These are phyloP conservation scores for Epizoanthus scotinus DNA, from an alignment of 92 coral and sea anemone genomes.

Conservation along the genomic window DNA sequence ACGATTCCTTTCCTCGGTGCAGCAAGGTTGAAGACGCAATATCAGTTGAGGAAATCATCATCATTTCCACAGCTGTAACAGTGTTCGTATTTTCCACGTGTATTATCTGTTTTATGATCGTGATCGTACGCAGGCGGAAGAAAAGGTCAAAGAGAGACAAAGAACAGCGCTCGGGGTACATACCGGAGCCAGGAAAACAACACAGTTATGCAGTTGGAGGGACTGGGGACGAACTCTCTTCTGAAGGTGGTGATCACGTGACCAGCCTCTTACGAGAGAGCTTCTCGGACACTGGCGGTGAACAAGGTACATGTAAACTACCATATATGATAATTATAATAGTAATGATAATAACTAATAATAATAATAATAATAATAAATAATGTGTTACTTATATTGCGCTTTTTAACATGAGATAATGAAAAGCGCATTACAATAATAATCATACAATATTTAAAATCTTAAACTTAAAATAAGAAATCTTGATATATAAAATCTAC, in stretches of 20 bases:
- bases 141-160: neutral
- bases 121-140: slow-evolving; percentile 1
- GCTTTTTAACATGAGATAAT: too few relatives aligned
- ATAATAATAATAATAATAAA: too few relatives aligned
- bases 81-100: slow-evolving; percentile 13
- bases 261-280: neutral
- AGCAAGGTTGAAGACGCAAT: neutral
- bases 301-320: slow-evolving; percentile 6
- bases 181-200: neutral
- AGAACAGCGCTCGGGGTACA: neutral
- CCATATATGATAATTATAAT: too few relatives aligned
- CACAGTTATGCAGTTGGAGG: neutral
- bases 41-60: slow-evolving; percentile 1
- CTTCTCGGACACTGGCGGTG: neutral
- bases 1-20: slow-evolving; percentile 48
- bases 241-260: neutral
- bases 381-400: too few relatives aligned
- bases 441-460: too few relatives aligned
- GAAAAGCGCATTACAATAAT: too few relatives aligned
- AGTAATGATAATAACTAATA: too few relatives aligned
- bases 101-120: slow-evolving; percentile 8
- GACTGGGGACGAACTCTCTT: neutral
- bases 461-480: too few relatives aligned
- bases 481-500: too few relatives aligned
- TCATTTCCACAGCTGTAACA: slow-evolving; percentile 9